phyloP scores from a whole-genome alignment of 1,140 invertebrate species.

The Plectrocnemia conspersa region DNA sequence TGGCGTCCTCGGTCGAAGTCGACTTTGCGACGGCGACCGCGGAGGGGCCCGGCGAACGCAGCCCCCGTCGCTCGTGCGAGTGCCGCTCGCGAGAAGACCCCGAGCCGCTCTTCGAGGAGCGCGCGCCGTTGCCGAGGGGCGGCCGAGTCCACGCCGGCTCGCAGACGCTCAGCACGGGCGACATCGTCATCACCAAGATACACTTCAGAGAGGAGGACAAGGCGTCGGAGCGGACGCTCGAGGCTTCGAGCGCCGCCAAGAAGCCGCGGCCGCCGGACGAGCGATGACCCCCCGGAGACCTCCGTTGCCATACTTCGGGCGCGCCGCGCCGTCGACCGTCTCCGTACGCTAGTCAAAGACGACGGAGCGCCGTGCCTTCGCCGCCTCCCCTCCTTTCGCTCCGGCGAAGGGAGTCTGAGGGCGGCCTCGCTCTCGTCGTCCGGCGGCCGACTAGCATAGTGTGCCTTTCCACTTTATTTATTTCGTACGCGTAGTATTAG shows the following conservation, averaged over 20 bases:
- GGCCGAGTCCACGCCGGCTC: conserved; percentile 45
- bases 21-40: conserved; percentile 47
- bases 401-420: too few species aligned
- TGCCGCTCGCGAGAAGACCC: conserved; percentile 53
- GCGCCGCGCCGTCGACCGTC: too few species aligned
- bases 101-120: conserved; percentile 45
- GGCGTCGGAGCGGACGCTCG: conserved; percentile 52
- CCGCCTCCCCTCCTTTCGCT: too few species aligned
- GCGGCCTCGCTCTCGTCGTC: too few species aligned
- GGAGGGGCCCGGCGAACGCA: conserved; percentile 38
- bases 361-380: too few species aligned
- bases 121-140: conserved; percentile 46
- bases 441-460: too few species aligned
- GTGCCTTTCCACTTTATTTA: too few species aligned
- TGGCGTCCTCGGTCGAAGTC: conserved; percentile 56
- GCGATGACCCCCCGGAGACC: too few species aligned
- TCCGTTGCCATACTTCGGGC: too few species aligned
- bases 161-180: conserved; percentile 87
- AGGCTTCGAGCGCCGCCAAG: conserved; percentile 47
- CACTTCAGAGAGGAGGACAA: conserved; percentile 70
- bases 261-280: conserved; percentile 33
- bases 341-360: too few species aligned
- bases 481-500: too few species aligned
- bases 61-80: conserved; percentile 52
- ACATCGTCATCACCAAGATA: conserved; percentile 88